Percentiles rank a stretch among this genome's conserved stretches.
phyloP scores from a whole-genome alignment of 1,140 invertebrate species.

The Elymnias hypermnestra region DNA sequence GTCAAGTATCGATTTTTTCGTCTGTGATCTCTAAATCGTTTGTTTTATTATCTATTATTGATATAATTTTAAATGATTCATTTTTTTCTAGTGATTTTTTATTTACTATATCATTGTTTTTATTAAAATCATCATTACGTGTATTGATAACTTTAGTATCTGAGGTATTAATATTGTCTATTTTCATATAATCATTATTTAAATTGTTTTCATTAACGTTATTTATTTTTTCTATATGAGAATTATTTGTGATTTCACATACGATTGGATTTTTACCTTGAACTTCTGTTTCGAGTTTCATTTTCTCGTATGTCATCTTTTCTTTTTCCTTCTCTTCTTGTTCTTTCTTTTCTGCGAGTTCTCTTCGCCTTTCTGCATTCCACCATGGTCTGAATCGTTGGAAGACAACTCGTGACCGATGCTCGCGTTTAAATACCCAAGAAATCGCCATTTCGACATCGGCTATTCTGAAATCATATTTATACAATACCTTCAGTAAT shows the following conservation, averaged over 20 bases:
- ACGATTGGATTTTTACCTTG: not conserved
- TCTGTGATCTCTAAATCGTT: not conserved
- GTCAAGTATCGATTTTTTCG: constrained; percentile 1
- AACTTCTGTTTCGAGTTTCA: not conserved
- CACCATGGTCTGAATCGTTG: constrained; percentile 72
- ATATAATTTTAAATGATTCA: not conserved
- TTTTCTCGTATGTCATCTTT: constrained; percentile 13
- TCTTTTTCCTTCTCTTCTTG: constrained; percentile 32
- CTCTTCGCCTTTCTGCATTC: constrained; percentile 53
- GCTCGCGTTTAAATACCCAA: constrained; percentile 70
- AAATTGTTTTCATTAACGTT: not conserved
- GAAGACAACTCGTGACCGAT: constrained; percentile 58
- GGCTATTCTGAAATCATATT: constrained; percentile 59
- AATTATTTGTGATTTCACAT: not conserved
- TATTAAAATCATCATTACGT: too few relatives aligned
- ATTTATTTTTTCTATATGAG: not conserved
- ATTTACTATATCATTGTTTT: not conserved
- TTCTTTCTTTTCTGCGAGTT: constrained; percentile 50
- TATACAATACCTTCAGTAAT: too few relatives aligned
- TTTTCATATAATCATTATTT: too few relatives aligned
- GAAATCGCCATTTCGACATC: constrained; percentile 66
- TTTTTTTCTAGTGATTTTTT: not conserved
- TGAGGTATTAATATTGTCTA: too few relatives aligned
- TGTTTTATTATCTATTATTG: not conserved
- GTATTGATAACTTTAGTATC: too few relatives aligned